Evolutionary conservation across 2,113 vertebrate genomes (phyloP), one percentile per base, ranked within the genome.

Genomic region (Scolopax mira): DNA sequence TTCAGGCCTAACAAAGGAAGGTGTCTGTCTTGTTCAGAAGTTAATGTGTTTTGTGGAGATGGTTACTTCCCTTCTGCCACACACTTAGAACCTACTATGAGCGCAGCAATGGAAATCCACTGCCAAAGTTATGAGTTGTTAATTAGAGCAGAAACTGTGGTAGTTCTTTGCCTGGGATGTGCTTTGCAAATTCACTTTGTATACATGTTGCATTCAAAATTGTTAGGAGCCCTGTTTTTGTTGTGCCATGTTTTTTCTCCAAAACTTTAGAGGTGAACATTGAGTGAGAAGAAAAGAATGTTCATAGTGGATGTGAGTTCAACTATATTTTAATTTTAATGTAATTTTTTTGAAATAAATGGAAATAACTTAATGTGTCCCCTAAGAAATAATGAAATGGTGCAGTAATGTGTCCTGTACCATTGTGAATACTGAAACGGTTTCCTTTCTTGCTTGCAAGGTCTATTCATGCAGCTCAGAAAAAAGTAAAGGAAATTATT

Each of bases 131-230:
- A 90, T 52, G 72, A 93, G 41, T 52, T 88, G 72, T 79, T 91
- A 91, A 83, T 95, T 95, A 74, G 69, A 90, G 37, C 33, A 79
- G 90, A 86, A 93, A 60, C 69, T 3, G 8, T 41, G 69, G 46
- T 9, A 51, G 64, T 73, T 70, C 85, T 86, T 82, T 79, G 57
- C 80, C 41, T 94, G 3, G 3, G 64, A 83, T 91, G 79, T 65
- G 72, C 55, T 91, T 95, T 93, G 83, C 22, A 79, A 89, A 75
- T 79, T 84, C 58, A n/a, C 61, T 93, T 62, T 96, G 79, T 93
- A 74, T 69, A 79, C 79, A 78, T 67, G 64, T 37, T 84, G 52
- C 82, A 79, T 87, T 84, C 60, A 79, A 75, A 83, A 66, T 69
- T 89, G 25, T 67, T 80, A 58, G 89, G 57, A 96, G 37, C 60